These are phyloP conservation scores for Macroteleia sp. DNA, from an alignment of 2,888 invertebrate genomes.

Conservation along the genomic window DNA sequence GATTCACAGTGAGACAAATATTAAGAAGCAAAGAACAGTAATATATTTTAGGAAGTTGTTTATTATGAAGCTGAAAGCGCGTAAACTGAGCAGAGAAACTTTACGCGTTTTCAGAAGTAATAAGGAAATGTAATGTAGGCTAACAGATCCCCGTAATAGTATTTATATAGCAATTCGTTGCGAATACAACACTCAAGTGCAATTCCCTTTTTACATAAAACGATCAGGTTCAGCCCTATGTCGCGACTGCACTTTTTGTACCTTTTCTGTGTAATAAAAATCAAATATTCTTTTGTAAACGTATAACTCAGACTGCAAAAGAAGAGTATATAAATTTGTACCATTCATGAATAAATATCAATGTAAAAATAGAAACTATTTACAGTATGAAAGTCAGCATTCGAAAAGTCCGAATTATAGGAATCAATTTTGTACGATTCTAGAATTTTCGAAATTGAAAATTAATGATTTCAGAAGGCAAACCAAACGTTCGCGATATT, in stretches of 20 bases:
- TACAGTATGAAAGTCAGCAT: too few species aligned
- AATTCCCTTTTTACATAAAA: conserved; percentile 32
- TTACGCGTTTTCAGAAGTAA: conserved; percentile 38
- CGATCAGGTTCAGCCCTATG: conserved; percentile 22
- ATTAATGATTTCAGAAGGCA: too few species aligned
- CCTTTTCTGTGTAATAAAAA: neutral
- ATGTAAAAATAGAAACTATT: too few species aligned
- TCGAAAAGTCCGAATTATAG: too few species aligned
- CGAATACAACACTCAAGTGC: conserved; percentile 47
- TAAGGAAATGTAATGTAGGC: conserved; percentile 47
- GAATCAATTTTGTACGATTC: too few species aligned
- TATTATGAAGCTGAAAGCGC: conserved; percentile 40
- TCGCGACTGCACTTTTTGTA: neutral
- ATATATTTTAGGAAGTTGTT: conserved; percentile 58
- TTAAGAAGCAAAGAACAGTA: conserved; percentile 55
- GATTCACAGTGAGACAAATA: conserved; percentile 77
- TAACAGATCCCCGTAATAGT: conserved; percentile 33
- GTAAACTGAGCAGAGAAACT: conserved; percentile 39
- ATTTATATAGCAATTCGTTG: conserved; percentile 29
- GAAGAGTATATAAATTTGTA: too few species aligned
- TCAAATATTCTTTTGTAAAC: neutral
- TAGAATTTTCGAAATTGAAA: too few species aligned
- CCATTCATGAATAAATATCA: too few species aligned
- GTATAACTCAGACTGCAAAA: neutral
- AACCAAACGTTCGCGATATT: too few species aligned